phyloP scores from a whole-genome alignment of 2,113 vertebrate species.

The Tautogolabrus adspersus region DNA sequence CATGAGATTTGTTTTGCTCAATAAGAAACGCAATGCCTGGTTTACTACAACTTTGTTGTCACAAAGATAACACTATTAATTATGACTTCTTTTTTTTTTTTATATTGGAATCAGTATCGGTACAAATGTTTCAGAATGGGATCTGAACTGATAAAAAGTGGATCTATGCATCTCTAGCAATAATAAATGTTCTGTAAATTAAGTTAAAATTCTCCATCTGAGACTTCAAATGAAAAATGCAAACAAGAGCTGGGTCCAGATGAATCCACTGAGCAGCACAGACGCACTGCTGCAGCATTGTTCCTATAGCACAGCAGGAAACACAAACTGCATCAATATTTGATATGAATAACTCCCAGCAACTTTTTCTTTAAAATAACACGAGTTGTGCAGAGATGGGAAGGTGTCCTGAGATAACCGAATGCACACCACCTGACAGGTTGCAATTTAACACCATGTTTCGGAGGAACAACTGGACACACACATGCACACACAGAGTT shows the following conservation, averaged over 20 bases:
- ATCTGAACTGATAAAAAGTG: background rate
- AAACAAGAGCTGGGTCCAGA: constrained; percentile 17
- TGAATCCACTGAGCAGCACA: constrained; percentile 18
- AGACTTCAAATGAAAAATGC: constrained; percentile 7
- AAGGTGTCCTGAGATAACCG: constrained; percentile 53
- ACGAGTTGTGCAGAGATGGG: constrained; percentile 19
- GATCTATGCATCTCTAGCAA: background rate
- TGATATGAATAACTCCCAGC: constrained; percentile 39
- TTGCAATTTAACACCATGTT: constrained; percentile 72
- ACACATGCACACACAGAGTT: constrained; percentile 40
- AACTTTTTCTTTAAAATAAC: constrained; percentile 47
- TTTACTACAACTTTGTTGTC: no score
- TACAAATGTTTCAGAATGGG: background rate
- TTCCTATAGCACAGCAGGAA: constrained; percentile 20
- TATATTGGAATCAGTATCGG: no score
- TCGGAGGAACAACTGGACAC: constrained; percentile 32
- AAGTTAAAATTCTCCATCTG: background rate
- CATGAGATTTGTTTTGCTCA: no score
- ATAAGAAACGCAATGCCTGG: no score
- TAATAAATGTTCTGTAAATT: constrained; percentile 4
- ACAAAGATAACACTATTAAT: no score
- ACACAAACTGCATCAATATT: constrained; percentile 36
- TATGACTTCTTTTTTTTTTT: no score
- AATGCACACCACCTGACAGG: constrained; percentile 69
- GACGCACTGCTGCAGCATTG: background rate